Percentiles rank a stretch among this genome's conserved stretches.
phyloP scores from a whole-genome alignment of 1,140 invertebrate species.

The Sinella curviseta region DNA sequence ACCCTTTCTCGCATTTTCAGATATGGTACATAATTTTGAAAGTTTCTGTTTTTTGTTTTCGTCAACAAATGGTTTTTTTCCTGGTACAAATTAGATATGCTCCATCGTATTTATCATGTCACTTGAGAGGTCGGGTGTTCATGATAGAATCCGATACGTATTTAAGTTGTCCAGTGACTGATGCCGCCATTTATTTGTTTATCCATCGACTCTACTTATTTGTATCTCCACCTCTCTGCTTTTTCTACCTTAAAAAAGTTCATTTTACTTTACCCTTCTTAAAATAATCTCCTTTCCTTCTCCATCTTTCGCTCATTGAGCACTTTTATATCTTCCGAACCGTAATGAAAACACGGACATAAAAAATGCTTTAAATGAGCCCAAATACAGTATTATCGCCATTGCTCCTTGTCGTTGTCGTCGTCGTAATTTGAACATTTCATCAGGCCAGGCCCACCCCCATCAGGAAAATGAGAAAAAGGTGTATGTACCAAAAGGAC shows the following conservation, averaged over 20 bases:
- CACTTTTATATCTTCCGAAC: not conserved
- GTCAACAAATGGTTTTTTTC: not conserved
- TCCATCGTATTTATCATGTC: not conserved
- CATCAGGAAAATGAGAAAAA: not conserved
- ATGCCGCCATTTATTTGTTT: not conserved
- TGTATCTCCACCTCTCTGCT: no score
- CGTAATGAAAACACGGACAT: not conserved
- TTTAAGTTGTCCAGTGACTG: not conserved
- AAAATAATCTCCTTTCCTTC: not conserved
- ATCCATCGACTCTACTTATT: not conserved
- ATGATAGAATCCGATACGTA: not conserved
- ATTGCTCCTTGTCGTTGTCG: not conserved
- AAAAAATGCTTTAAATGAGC: not conserved
- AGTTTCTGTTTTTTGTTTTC: not conserved
- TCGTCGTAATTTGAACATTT: not conserved
- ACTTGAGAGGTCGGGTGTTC: not conserved
- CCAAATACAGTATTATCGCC: not conserved
- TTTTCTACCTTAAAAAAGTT: no score
- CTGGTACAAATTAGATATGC: not conserved
- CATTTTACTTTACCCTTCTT: no score
- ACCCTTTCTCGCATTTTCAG: not conserved
- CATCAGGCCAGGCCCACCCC: slow-evolving; percentile 1
- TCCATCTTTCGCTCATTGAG: not conserved
- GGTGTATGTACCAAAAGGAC: not conserved
- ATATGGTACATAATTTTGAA: not conserved